phyloP scores from a whole-genome alignment of 2,113 vertebrate genomes.

The Calonectris borealis region DNA sequence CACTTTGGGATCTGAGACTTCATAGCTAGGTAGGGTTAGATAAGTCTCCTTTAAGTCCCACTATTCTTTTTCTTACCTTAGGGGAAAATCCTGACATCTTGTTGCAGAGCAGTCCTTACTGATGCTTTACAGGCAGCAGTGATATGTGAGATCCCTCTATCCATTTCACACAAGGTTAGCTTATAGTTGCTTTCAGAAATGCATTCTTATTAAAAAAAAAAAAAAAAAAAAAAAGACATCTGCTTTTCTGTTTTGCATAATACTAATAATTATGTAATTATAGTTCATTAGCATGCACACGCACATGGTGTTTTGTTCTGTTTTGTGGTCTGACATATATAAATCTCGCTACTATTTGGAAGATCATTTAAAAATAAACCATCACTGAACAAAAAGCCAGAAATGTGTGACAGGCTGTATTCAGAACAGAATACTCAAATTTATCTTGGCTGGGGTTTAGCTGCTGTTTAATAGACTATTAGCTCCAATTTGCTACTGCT shows the following conservation, averaged over 20 bases:
- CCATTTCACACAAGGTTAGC: background rate
- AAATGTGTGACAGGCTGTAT: conserved; percentile 9
- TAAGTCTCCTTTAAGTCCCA: background rate
- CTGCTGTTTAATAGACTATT: conserved; percentile 18
- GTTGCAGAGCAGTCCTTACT: background rate
- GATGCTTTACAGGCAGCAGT: background rate
- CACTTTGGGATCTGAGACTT: background rate
- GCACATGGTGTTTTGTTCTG: conserved; percentile 47
- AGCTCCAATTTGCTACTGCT: conserved; percentile 1
- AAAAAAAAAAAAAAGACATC: background rate
- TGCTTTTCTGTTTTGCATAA: conserved; percentile 47
- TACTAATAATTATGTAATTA: conserved; percentile 52
- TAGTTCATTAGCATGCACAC: conserved; percentile 28
- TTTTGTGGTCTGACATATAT: conserved; percentile 25
- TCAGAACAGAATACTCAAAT: conserved; percentile 10
- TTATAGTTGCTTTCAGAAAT: background rate
- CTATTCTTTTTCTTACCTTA: background rate
- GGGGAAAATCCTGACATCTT: background rate
- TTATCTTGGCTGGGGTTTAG: conserved; percentile 19
- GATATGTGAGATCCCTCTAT: background rate
- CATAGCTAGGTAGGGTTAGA: background rate
- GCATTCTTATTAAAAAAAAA: background rate
- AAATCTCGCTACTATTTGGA: conserved; percentile 11
- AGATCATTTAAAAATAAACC: conserved; percentile 51
- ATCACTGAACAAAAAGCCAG: background rate